Conservation (phyloP, 2,113 vertebrate species). For the Heterochromis multidens region DNA sequence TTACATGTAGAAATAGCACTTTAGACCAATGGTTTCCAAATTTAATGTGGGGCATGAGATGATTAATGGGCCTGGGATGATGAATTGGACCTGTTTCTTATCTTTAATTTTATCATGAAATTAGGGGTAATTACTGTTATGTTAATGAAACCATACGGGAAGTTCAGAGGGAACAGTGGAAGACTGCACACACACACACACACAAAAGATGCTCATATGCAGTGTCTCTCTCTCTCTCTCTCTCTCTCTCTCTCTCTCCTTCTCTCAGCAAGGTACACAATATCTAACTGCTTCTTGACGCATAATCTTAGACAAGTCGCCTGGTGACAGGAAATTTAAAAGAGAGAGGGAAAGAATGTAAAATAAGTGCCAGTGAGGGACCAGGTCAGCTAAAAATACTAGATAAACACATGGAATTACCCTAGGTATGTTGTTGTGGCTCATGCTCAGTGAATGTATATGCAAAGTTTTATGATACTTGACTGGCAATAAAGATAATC, state of each 20-base stretch:
- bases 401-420: neutral
- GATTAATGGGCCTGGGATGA: neutral
- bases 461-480: neutral
- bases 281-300: neutral
- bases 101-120: neutral
- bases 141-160: neutral
- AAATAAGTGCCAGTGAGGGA: neutral
- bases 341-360: neutral
- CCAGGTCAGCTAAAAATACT: neutral
- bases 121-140: neutral
- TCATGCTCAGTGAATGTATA: neutral
- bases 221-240: neutral
- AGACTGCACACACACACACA: neutral
- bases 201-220: neutral
- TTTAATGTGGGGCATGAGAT: neutral
- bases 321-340: neutral
- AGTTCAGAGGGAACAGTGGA: neutral
- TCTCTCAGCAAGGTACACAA: neutral
- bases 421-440: neutral
- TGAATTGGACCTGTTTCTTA: neutral
- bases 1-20: neutral
- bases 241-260: neutral
- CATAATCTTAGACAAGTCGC: neutral
- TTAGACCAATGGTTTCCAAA: neutral
- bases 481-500: neutral